Conservation (phyloP, 2,797 vertebrate genomes). For the Amniataba percoides region DNA sequence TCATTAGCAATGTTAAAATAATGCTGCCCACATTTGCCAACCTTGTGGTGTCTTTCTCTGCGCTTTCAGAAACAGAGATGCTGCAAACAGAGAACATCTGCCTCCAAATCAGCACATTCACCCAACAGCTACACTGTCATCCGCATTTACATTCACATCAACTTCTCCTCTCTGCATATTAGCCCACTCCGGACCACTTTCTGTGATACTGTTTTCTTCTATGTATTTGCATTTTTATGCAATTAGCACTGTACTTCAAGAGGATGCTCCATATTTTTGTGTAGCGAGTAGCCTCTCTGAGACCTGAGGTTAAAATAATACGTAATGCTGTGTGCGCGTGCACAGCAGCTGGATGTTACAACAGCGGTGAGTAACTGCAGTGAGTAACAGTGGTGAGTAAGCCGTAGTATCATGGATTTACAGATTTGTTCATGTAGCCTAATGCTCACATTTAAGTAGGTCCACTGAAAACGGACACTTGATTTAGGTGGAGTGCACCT, state of each 20-base stretch:
- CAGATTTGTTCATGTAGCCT: conserved; percentile 31
- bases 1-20: conserved; percentile 56
- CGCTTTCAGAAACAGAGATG: conserved; percentile 43
- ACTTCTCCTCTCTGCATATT: conserved; percentile 7
- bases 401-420: conserved; percentile 43
- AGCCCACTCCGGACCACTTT: not conserved
- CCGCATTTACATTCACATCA: conserved; percentile 15
- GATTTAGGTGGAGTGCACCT: conserved; percentile 11
- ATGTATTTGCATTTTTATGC: conserved; percentile 21
- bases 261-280: not conserved
- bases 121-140: conserved; percentile 45
- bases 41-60: conserved; percentile 41
- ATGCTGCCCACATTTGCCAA: conserved; percentile 29
- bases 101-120: conserved; percentile 48
- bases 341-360: conserved; percentile 9
- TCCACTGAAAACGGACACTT: conserved; percentile 17
- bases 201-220: not conserved
- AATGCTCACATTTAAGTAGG: conserved; percentile 19
- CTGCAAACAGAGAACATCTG: conserved; percentile 50
- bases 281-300: conserved; percentile 7
- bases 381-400: conserved; percentile 42
- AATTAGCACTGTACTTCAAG: not conserved
- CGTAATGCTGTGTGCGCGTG: not conserved
- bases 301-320: conserved; percentile 8
- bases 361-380: conserved; percentile 2